Percentiles rank a stretch among this genome's conserved stretches.
Conservation (phyloP, 2,113 vertebrate genomes). For the Camelus bactrianus region DNA sequence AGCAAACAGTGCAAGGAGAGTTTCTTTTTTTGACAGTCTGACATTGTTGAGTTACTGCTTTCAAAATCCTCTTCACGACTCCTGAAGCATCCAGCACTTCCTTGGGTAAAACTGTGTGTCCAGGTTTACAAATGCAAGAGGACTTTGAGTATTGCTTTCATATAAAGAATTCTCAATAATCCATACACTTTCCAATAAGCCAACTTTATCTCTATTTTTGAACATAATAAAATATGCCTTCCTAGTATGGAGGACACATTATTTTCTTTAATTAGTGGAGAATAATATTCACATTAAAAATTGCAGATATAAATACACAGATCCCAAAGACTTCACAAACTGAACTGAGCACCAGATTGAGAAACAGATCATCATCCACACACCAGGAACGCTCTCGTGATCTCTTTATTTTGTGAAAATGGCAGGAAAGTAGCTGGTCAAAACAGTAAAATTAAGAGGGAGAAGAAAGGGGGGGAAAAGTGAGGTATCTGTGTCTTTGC, state of each 20-base stretch:
- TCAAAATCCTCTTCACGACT: background rate
- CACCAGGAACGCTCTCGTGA: background rate
- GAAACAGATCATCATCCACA: accelerated
- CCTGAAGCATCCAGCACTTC: background rate
- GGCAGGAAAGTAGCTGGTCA: too few species aligned
- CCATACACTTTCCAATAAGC: background rate
- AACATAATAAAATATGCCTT: background rate
- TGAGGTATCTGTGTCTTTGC: too few species aligned
- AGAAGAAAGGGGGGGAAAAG: too few species aligned
- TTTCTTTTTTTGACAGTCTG: background rate
- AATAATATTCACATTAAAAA: background rate
- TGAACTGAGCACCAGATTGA: background rate
- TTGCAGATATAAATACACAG: background rate
- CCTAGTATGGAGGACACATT: background rate
- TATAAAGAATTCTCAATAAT: background rate
- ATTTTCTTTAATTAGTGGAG: background rate
- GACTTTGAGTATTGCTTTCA: background rate
- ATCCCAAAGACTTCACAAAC: background rate
- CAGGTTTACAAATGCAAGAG: background rate
- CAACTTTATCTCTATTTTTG: background rate
- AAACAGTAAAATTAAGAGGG: too few species aligned
- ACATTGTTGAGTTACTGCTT: background rate
- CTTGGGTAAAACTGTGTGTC: background rate
- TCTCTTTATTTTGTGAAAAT: background rate
- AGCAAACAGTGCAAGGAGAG: background rate